Base-by-base conservation (phyloP, 2,888 invertebrate species). In the Syrista parreyssii region DNA sequence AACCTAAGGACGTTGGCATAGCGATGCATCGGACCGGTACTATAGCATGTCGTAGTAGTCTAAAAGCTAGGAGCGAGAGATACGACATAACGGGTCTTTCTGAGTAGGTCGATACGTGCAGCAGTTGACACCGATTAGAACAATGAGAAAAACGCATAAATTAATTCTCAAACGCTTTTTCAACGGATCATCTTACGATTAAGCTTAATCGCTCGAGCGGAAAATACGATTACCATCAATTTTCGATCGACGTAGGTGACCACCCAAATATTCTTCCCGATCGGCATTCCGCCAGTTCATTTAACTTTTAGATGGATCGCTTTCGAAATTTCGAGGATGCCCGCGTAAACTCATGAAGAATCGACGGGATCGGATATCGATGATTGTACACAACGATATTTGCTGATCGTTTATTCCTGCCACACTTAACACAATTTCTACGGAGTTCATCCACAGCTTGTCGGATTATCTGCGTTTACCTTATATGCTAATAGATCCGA, bases 51-150 rank as follows among this genome's bases (percentile, higher is more conserved):
- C 34, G 76, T 78, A 77, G 73, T 76, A 74, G 78, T 79, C 77
- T 78, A 77, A 79, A 78, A 78, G 82, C 78, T 79, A 79, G 75
- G 76, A 80, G 77, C 80, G 80, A 80, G 83, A 85, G 86, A 86
- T 86, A 88, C 85, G 84, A 84, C 84, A 86, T 91, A 91, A 91
- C 91, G 90, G 91, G 85, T 88, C 88, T 88, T 87, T 81, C 79
- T 86, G 87, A 91, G 91, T 91, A 90, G 90, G 91, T 89, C 90
- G 90, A 88, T 90, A 88, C 89, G 88, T 90, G 90, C 89, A 89
- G 88, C 88, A 84, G 86, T 89, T 87, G 88, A 89, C 88, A 89
- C 87, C 87, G 89, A 90, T 91, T 91, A 90, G 90, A 86, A 87
- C 83, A 82, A 81, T 81, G 81, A 75, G 80, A 82, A 86, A 87